Percentiles rank a stretch among this genome's conserved stretches.
Conservation (phyloP, 2,797 vertebrate species). For the Falco concolor region DNA sequence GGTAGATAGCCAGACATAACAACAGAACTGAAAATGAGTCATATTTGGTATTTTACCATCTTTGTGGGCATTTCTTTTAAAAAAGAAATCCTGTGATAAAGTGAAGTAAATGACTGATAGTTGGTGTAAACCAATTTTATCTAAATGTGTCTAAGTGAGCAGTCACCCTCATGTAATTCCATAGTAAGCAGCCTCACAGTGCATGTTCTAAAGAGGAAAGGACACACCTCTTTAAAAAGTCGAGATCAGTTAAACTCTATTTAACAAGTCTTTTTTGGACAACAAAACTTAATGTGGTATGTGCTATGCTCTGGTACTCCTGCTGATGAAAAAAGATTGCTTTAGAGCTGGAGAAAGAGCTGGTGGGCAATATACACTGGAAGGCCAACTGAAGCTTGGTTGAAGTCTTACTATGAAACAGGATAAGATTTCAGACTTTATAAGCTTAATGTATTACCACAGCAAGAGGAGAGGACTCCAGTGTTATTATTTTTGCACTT, state of each 20-base stretch:
- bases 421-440: background rate
- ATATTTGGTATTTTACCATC: background rate
- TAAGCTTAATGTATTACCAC: background rate
- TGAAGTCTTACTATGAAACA: background rate
- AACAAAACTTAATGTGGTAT: background rate
- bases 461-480: background rate
- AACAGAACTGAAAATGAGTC: background rate
- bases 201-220: background rate
- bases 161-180: background rate
- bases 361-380: background rate
- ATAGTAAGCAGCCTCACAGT: background rate
- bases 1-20: background rate
- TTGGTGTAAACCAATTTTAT: background rate
- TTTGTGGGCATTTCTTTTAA: background rate
- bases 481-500: background rate
- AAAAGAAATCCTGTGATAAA: background rate
- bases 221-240: background rate
- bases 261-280: background rate
- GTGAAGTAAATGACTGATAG: background rate
- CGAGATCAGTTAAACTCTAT: background rate
- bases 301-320: background rate
- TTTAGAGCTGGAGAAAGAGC: background rate
- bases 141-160: background rate
- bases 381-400: background rate
- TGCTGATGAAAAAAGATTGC: background rate